These are phyloP conservation scores for Serinus canaria DNA, from an alignment of 2,113 vertebrate species.

Conservation along the genomic window DNA sequence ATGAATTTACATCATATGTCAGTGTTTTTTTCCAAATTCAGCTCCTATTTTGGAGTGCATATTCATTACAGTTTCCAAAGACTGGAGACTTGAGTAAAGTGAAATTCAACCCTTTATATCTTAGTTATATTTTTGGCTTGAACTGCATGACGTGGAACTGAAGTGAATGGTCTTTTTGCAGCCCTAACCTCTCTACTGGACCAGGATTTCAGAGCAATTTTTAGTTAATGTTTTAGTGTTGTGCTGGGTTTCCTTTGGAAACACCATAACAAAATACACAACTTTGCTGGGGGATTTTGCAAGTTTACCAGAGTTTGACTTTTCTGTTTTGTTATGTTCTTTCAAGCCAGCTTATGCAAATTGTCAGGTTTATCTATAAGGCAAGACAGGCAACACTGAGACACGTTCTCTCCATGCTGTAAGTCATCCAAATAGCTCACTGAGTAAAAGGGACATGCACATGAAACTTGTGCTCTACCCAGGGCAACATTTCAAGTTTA, in stretches of 20 bases:
- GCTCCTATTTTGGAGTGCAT: slow-evolving; percentile 37
- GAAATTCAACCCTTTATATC: not conserved
- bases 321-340: not conserved
- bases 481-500: not conserved
- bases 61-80: slow-evolving; percentile 50
- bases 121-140: not conserved
- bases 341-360: not conserved
- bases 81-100: not conserved
- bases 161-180: not conserved
- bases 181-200: not conserved
- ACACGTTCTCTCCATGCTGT: not conserved
- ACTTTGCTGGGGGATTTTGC: not conserved
- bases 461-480: not conserved
- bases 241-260: not conserved
- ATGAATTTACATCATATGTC: slow-evolving; percentile 72
- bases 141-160: not conserved
- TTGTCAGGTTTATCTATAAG: not conserved
- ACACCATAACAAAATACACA: not conserved
- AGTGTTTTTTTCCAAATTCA: slow-evolving; percentile 68
- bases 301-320: not conserved
- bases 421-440: not conserved
- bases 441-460: not conserved
- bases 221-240: not conserved
- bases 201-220: not conserved
- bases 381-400: not conserved